Evolutionary conservation across 1,140 invertebrate species (phyloP).

Genomic region (Aphis craccivora): DNA sequence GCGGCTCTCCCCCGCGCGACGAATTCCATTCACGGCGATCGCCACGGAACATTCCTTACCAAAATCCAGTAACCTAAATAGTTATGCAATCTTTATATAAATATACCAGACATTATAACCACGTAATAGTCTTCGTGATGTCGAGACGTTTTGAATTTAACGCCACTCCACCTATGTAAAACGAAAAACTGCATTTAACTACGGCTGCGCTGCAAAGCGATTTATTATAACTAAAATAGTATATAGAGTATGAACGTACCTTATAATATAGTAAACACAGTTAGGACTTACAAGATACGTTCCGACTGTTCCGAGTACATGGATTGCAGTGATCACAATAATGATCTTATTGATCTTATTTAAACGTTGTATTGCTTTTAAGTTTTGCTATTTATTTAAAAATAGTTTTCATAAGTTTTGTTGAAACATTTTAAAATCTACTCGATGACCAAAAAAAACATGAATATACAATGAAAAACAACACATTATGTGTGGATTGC

Average conservation of each 20-base stretch:
- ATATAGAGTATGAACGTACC: too few species aligned
- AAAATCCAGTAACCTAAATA: not conserved
- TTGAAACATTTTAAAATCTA: not conserved
- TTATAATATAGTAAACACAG: too few species aligned
- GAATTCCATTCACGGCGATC: not conserved
- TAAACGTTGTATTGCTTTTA: not conserved
- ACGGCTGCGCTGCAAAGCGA: too few species aligned
- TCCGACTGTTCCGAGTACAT: not conserved
- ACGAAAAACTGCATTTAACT: not conserved
- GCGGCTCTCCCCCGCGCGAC: not conserved
- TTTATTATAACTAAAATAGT: too few species aligned
- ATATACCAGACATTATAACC: not conserved
- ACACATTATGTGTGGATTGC: too few species aligned
- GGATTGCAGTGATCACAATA: not conserved
- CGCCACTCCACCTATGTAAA: not conserved
- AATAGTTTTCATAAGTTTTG: not conserved
- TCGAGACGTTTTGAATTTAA: not conserved
- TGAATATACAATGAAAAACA: not conserved
- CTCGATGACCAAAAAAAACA: not conserved
- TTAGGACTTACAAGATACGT: too few species aligned
- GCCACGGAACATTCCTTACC: not conserved
- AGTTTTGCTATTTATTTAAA: too few species aligned
- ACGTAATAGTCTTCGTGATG: not conserved
- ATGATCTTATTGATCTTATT: not conserved
- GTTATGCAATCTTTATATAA: not conserved